These are phyloP conservation scores for Enoplosus armatus DNA, from an alignment of 2,797 vertebrate species.

Conservation along the genomic window DNA sequence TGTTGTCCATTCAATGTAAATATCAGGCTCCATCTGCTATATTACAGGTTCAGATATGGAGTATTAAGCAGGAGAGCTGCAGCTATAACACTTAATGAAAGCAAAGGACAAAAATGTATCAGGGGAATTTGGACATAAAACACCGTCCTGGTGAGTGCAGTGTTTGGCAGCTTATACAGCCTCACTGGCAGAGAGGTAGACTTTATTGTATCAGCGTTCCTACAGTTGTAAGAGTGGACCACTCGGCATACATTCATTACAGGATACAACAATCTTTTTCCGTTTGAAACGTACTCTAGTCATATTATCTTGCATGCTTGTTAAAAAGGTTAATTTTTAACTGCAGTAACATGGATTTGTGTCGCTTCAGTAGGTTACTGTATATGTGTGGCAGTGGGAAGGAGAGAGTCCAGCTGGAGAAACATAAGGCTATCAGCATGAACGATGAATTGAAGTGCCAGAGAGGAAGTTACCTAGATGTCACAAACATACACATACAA, in stretches of 20 bases:
- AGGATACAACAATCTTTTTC: neutral
- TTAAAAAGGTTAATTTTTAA: constrained; percentile 33
- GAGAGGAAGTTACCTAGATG: constrained; percentile 83
- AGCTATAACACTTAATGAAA: constrained; percentile 12
- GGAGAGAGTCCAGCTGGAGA: constrained; percentile 84
- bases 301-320: neutral
- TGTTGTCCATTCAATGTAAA: neutral
- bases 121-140: constrained; percentile 23
- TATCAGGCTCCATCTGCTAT: neutral
- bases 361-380: constrained; percentile 62
- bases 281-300: neutral
- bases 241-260: constrained; percentile 8
- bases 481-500: constrained; percentile 72
- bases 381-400: constrained; percentile 70
- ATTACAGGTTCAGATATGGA: neutral
- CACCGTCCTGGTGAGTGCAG: constrained; percentile 26
- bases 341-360: constrained; percentile 48
- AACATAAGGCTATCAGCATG: constrained; percentile 86
- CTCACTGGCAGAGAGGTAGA: constrained; percentile 29
- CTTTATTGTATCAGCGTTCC: constrained; percentile 37
- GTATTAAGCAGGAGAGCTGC: constrained; percentile 7
- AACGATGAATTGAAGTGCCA: constrained; percentile 72
- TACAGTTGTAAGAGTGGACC: neutral
- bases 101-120: constrained; percentile 27
- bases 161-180: constrained; percentile 45